A percentile compares a stretch with the other conserved stretches of the same genome.
phyloP scores from a whole-genome alignment of 2,888 invertebrate species.

The Lacanobia oleracea region DNA sequence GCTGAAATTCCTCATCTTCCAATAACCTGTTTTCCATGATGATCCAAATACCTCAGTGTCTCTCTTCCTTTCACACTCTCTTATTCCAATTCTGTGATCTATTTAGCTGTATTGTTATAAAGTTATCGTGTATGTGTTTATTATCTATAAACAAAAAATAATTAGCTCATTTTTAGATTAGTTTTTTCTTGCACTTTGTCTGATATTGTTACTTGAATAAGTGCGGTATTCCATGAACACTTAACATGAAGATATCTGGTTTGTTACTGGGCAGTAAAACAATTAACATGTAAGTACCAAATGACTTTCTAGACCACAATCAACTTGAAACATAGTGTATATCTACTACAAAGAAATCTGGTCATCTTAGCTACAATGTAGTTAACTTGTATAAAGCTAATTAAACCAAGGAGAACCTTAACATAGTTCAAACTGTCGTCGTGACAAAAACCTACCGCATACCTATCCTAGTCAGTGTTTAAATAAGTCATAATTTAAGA shows the following conservation, averaged over 20 bases:
- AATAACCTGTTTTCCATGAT: slow-evolving; percentile 66
- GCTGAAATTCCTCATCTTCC: slow-evolving; percentile 55
- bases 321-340: background rate
- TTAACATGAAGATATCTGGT: background rate
- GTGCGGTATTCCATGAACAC: background rate
- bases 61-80: slow-evolving; percentile 54
- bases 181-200: slow-evolving; percentile 16
- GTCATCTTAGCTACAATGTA: slow-evolving; percentile 13
- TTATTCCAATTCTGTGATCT: slow-evolving; percentile 77
- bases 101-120: slow-evolving; percentile 62
- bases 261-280: background rate
- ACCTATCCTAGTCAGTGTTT: slow-evolving; percentile 3
- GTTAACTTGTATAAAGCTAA: slow-evolving; percentile 15
- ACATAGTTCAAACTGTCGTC: slow-evolving; percentile 33
- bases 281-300: background rate
- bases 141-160: slow-evolving; percentile 26
- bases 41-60: slow-evolving; percentile 68
- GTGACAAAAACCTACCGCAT: background rate
- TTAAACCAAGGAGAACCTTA: slow-evolving; percentile 29
- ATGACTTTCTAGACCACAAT: background rate
- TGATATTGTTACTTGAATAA: background rate
- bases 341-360: slow-evolving; percentile 1
- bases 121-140: slow-evolving; percentile 47
- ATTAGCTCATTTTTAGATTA: slow-evolving; percentile 39
- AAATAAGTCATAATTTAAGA: slow-evolving; percentile 11